Conservation (phyloP, 92 coral and sea anemone species). For the Hydrozoanthus gracilis region DNA sequence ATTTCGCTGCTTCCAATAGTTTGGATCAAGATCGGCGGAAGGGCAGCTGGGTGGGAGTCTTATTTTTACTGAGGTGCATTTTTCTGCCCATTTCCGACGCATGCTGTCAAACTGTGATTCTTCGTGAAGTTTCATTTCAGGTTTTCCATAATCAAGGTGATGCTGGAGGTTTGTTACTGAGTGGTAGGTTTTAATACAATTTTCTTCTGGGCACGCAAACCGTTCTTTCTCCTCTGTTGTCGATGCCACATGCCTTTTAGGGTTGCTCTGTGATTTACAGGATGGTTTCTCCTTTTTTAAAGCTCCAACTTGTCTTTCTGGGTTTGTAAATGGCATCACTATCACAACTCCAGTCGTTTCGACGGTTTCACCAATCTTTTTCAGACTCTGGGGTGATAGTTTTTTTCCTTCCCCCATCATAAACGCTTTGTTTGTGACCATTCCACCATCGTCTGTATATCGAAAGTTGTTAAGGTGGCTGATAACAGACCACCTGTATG, state of each 20-base stretch:
- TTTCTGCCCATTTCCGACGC: conserved; percentile 58
- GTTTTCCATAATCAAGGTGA: conserved; percentile 56
- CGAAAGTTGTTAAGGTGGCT: conserved; percentile 9
- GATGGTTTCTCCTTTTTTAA: neutral
- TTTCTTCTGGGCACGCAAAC: conserved; percentile 58
- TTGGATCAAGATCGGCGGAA: neutral
- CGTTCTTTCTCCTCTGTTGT: conserved; percentile 17
- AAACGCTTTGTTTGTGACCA: neutral
- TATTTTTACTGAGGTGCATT: conserved; percentile 50
- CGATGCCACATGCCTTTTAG: neutral
- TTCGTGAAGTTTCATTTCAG: conserved; percentile 49
- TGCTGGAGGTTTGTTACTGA: conserved; percentile 33
- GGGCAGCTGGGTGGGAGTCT: conserved; percentile 15
- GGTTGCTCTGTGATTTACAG: neutral
- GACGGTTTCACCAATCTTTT: neutral
- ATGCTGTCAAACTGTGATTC: conserved; percentile 60
- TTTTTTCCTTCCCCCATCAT: neutral
- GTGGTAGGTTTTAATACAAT: conserved; percentile 44
- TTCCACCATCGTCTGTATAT: neutral
- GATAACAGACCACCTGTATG: neutral
- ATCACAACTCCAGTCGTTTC: neutral
- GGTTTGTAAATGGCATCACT: neutral
- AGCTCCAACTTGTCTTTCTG: neutral
- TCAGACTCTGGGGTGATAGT: neutral
- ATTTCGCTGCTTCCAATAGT: neutral